Base-by-base conservation (phyloP, 2,113 vertebrate species). In the Myiozetetes cayanensis region DNA sequence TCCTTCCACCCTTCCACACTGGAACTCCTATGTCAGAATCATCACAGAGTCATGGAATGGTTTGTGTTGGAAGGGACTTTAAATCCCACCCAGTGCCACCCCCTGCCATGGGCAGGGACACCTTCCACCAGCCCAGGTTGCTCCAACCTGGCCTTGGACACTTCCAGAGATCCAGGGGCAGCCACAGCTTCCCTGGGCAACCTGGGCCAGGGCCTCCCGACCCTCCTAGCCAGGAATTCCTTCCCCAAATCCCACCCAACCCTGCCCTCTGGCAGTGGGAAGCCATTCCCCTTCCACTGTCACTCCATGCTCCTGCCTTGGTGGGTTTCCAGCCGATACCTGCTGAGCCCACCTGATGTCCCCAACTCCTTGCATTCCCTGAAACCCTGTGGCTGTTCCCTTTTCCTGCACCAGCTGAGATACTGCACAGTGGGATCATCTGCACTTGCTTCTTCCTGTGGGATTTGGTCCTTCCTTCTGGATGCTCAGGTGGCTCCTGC, bases 11-110 rank as follows among this genome's bases (percentile, higher is more conserved):
- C 3, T 53, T 66, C 46, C 46, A 3, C 47, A 18, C 53, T 15
- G 17, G 43, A 87, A 63, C 52, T n/a, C 56, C 61, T 9, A 0
- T 0, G 9, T 18, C 0, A 1, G 43, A 21, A 14, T 67, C 50
- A 4, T 7, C 16, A 4, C 3, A 14, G 74, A 33, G 37, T 14
- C 47, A 3, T 52, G 47, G 47, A n/a, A n/a, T 9, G 10, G 22
- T 37, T 35, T 31, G 63, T 50, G 50, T 20, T 33, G 77, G n/a
- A 47, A 56, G 4, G 77, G 65, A 27, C 9, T n/a, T 47, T 8
- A 39, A 56, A 81, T 23, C 21, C 41, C 63, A 47, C 2, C 22
- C 16, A 3, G 1, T 46, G 5, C 62, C 49, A 24, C 12, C 61
- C 47, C 20, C 4, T 44, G 39, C 39, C 39, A 10, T 31, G 41